Evolutionary conservation across 2,113 vertebrate species (phyloP), one percentile per base, ranked within the genome.

Genomic region (Rutilus rutilus): DNA sequence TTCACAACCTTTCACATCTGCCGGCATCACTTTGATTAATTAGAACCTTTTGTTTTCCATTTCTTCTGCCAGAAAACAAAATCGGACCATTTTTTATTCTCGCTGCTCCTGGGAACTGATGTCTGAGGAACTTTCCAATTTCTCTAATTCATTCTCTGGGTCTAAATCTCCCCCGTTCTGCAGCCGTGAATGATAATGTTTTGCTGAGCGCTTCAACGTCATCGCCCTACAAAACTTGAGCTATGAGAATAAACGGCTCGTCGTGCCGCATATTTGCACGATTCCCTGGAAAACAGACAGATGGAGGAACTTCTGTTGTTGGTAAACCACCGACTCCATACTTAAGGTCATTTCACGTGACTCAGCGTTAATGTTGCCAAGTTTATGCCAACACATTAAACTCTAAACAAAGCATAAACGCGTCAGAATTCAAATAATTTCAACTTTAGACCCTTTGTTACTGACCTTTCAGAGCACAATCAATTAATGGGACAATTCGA

Each of bases 11-110:
- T 86, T 86, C 85, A 90, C 84, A 87, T 82, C 84, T 85, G 88
- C 88, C 45, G 84, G 84, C 76, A 85, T 76, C 83, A 86, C 65
- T 62, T 88, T 59, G 45, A 73, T 86, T 90, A 86, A 91, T 88
- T 90, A 88, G 82, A 87, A 82, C 39, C 71, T 90, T 82, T 90
- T 90, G 85, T 90, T 93, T 92, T 92, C 87, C 89, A 89, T 30
- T 64, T 78, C 23, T 89, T 89, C 85, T 88, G 88, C 87, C 87
- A 91, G 64, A 82, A 90, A 86, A 79, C 50, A 50, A 85, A 87
- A 78, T 76, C 85, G 62, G 59, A 64, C 59, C 82, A 89, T 86
- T 60, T 79, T 79, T 54, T 52, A 78, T 88, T 89, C 91, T 45
- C 87, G 83, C 54, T 9, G 8, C 59, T 30, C 62, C 67, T 86